phyloP scores from a whole-genome alignment of 2,797 vertebrate genomes.

The Anableps anableps region DNA sequence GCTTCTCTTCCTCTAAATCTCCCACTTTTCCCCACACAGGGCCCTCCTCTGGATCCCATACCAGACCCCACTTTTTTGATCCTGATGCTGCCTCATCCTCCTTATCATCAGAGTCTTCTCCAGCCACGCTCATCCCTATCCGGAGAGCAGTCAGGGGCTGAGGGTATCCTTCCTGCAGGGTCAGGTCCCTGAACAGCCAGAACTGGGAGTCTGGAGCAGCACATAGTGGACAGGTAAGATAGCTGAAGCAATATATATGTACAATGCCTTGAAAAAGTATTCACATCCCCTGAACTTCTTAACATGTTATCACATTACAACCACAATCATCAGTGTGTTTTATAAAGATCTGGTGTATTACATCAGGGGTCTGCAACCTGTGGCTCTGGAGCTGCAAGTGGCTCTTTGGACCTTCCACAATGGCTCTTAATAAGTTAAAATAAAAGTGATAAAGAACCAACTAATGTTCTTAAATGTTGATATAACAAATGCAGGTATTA shows the following conservation, averaged over 20 bases:
- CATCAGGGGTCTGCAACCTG: too few species aligned
- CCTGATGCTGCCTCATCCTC: neutral
- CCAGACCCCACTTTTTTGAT: constrained; percentile 53
- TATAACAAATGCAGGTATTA: neutral
- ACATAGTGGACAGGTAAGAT: neutral
- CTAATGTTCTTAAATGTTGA: neutral
- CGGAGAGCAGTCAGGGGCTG: constrained; percentile 56
- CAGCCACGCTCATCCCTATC: constrained; percentile 23
- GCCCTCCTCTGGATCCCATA: constrained; percentile 75
- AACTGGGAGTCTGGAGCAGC: constrained; percentile 71
- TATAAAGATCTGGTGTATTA: too few species aligned
- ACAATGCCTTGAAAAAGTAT: neutral
- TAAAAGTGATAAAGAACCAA: neutral
- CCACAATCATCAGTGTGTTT: neutral
- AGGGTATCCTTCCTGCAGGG: constrained; percentile 81
- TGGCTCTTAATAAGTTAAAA: neutral
- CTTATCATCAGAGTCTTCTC: neutral
- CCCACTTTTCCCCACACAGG: constrained; percentile 57
- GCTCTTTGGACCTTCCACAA: neutral
- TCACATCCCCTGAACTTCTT: neutral
- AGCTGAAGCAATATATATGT: neutral
- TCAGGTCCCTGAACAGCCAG: constrained; percentile 82
- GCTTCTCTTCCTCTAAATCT: constrained; percentile 7
- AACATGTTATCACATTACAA: neutral
- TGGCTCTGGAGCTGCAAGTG: too few species aligned